These are phyloP conservation scores for Gonatopus flavifemur DNA, from an alignment of 1,140 invertebrate genomes.

Conservation along the genomic window DNA sequence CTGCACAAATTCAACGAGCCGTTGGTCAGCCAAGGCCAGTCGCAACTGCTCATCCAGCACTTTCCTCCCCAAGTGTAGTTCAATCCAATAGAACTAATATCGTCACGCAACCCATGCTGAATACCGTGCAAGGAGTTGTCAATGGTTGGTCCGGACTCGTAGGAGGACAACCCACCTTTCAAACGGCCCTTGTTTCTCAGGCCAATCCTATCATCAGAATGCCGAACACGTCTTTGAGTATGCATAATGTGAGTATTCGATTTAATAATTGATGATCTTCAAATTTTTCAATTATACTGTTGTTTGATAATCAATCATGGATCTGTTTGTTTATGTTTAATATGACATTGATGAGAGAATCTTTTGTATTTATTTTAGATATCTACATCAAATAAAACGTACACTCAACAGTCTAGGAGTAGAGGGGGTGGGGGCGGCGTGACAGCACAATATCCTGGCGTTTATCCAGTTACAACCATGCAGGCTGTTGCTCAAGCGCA, in stretches of 20 bases:
- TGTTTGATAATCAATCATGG: constrained; percentile 3
- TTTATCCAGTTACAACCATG: constrained; percentile 55
- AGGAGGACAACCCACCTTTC: constrained; percentile 56
- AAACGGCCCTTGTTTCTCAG: constrained; percentile 45
- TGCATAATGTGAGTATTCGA: constrained; percentile 48
- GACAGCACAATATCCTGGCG: constrained; percentile 51
- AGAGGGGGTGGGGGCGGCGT: constrained; percentile 46
- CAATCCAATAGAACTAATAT: constrained; percentile 37
- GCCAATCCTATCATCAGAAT: constrained; percentile 48
- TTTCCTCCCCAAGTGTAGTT: constrained; percentile 42
- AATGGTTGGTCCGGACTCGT: constrained; percentile 59
- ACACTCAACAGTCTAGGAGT: constrained; percentile 40
- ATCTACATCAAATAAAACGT: constrained; percentile 37
- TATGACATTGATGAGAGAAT: not conserved
- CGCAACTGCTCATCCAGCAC: constrained; percentile 41
- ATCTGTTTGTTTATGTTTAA: not conserved
- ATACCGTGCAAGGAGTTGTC: constrained; percentile 45
- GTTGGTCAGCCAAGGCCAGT: constrained; percentile 41
- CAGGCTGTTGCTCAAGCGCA: constrained; percentile 56
- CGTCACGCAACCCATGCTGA: constrained; percentile 45
- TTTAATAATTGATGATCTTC: not conserved
- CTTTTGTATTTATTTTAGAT: constrained; percentile 40
- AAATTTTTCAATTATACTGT: constrained; percentile 1
- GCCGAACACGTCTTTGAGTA: constrained; percentile 40
- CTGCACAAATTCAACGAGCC: constrained; percentile 31